Evolutionary conservation across 2,888 invertebrate genomes (phyloP), one percentile per base, ranked within the genome.

Genomic region (Carpatolechia fugitivella): DNA sequence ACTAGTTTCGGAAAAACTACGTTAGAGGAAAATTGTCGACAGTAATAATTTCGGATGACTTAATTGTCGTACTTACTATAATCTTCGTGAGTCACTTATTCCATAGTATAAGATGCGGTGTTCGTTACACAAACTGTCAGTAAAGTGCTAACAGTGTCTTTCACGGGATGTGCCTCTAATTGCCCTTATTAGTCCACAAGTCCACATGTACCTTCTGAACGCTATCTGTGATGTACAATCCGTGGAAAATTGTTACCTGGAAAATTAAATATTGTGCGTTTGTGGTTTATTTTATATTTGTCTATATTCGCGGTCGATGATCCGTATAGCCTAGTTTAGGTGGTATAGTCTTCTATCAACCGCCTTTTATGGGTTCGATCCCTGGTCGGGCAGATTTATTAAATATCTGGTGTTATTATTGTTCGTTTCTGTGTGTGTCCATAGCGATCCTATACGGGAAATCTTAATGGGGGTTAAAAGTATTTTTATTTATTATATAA

Each of bases 201-300:
- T 80, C 80, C 74, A 72, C 73, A 74, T 74, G 74, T 38, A 49
- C 35, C 8, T 31, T 13, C 16, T 24, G 46, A 54, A 29, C 54
- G 18, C 13, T 51, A 14, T 5, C 38, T 13, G 36, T 54, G 36
- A 89, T 89, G 89, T 76, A 76, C 69, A 83, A 81, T 61, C 72
- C 83, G 70, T 85, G 86, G 86, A 82, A 78, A 72, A 80, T 80
- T 70, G 63, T 84, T 61, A 69, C 71, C 58, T 70, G 64, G 60
- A n/a, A n/a, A n/a, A n/a, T n/a, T n/a, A 83, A 83, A 82, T 79
- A 72, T 63, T 74, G 87, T 88, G 69, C 66, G 71, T 81, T 62
- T 62, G 54, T 51, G 16, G n/a, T n/a, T n/a, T n/a, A n/a, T n/a
- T n/a, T n/a, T n/a, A n/a, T n/a, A n/a, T n/a, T n/a, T n/a, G n/a